Evolutionary conservation across 2,113 vertebrate species (phyloP), one percentile per base, ranked within the genome.

Genomic region (Erythrocebus patas): DNA sequence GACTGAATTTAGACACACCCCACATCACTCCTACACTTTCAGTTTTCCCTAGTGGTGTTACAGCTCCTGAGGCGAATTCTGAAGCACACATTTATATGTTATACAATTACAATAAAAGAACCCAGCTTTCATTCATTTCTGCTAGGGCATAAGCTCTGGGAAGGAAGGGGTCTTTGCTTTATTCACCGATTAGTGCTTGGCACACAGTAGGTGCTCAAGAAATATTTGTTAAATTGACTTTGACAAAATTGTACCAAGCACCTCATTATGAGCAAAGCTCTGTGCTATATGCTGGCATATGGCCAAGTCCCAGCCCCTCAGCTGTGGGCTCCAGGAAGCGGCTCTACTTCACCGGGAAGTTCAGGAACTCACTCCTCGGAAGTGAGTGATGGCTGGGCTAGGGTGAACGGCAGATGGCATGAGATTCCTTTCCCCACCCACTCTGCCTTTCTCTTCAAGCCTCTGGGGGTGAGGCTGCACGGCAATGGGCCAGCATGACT

Each of bases 111-210:
- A 14, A n/a, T 6, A 2, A 1, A n/a, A 38, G 23, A 17, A 22
- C 1, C 66, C 48, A 17, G 59, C 7, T 32, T n/a, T 48, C 12
- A 1, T 5, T 35, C 20, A 3, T 9, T 18, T 25, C 64, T 8
- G 20, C 6, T 0, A 2, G 32, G 20, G 16, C 0, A 8, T 2
- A 22, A 23, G 52, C 48, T 13, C 35, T 6, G 0, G 0, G 1
- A 10, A 13, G 76, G 87, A 75, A 61, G 20, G 23, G 6, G 11
- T 20, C 48, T 78, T 11, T 0, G 57, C 27, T 14, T 27, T 4
- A 0, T 0, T 25, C 48, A 6, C 45, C 0, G 0, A 10, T 18
- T 9, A 27, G 22, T 5, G 27, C 45, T 73, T 22, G 23, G 5
- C 9, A 8, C 4, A 4, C 5, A 10, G 16, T 0, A 12, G 30